Base-by-base conservation (phyloP, 2,888 invertebrate genomes). In the Plemyria rubiginata region DNA sequence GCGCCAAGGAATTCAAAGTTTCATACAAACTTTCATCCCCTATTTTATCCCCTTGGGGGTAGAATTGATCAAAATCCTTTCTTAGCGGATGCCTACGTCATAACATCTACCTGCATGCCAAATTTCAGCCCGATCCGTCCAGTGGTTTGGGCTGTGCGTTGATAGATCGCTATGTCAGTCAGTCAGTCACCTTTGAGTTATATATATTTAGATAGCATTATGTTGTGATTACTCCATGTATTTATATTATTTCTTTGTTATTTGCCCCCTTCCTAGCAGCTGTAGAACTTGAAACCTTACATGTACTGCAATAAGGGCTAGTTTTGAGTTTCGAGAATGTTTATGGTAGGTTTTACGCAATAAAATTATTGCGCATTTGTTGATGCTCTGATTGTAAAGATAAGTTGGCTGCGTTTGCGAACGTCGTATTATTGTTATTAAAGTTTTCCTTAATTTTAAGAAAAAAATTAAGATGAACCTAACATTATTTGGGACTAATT, bases 301-400 rank as follows among this genome's bases (percentile, higher is more conserved):
- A 28, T 0, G 8, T 7, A 28, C 0, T 41, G 38, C 4, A 28
- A 41, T 22, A 9, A 29, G 11, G 43, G 15, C 9, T 28, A 29
- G 7, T 29, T 43, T 43, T 13, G 6, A 43, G 15, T 15, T 41
- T 41, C 12, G 0, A 28, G 28, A 41, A 13, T 16, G 6, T 29
- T 13, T 29, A 6, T 36, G 22, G 28, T 41, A 40, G 53, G 53
- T 29, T 54, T 59, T 59, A 53, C 46, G 53, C 53, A 59, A 59
- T 59, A 59, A 48, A 53, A 12, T 4, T 45, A 36, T 43, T 50
- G 41, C 32, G 45, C 32, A 38, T 32, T 15, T 12, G 29, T 51
- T 45, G 57, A 58, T 29, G 59, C 53, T 59, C 59, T 48, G 53
- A 59, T 59, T 59, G 48, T 46, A 48, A 36, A 53, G 59, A 59